A percentile compares a stretch with the other conserved stretches of the same genome.
Conservation (phyloP, 2,113 vertebrate species). For the Cinclus cinclus region DNA sequence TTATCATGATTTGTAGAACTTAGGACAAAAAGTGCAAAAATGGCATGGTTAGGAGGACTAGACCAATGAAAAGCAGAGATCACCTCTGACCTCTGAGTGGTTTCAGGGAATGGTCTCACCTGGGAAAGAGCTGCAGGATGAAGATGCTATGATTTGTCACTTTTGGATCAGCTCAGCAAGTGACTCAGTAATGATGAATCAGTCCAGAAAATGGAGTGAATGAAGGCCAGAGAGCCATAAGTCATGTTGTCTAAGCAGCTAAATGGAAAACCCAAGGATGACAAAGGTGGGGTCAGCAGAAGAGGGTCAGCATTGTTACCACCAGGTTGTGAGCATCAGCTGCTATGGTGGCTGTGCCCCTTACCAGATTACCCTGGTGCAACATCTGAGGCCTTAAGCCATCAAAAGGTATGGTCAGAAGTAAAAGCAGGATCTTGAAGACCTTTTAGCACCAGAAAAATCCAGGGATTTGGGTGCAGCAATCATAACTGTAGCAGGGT, state of each 20-base stretch:
- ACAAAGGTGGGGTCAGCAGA: neutral
- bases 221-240: neutral
- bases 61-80: neutral
- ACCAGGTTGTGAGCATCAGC: fast-evolving
- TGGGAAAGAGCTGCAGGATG: neutral
- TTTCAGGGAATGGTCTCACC: neutral
- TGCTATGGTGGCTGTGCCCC: neutral
- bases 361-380: neutral
- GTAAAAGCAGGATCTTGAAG: neutral
- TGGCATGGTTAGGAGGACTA: neutral
- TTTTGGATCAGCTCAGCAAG: neutral
- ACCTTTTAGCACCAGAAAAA: neutral
- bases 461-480: neutral
- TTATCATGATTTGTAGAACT: neutral
- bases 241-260: neutral
- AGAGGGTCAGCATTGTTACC: neutral
- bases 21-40: neutral
- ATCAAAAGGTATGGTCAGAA: neutral
- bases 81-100: neutral
- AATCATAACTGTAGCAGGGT: neutral
- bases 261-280: neutral
- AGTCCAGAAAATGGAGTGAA: neutral
- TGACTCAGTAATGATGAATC: neutral
- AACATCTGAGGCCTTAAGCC: neutral
- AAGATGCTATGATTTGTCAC: neutral